These are phyloP conservation scores for Heliothis virescens DNA, from an alignment of 1,140 invertebrate species.

Conservation along the genomic window DNA sequence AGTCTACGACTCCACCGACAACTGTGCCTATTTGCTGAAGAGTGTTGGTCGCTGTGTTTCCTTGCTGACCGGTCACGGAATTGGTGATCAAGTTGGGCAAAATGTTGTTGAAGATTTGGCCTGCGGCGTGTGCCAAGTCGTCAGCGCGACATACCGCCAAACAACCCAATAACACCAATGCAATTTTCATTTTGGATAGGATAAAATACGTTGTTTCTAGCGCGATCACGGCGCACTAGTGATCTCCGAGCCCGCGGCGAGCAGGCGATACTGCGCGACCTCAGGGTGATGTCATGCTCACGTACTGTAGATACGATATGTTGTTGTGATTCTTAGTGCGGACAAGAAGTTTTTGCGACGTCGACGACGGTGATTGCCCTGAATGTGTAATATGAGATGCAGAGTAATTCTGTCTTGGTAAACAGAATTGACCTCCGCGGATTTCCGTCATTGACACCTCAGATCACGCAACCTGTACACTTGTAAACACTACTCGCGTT, in stretches of 20 bases:
- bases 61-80: conserved; percentile 71
- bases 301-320: conserved; percentile 66
- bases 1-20: conserved; percentile 80
- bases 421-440: conserved; percentile 70
- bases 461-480: neutral
- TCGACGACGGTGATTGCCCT: conserved; percentile 57
- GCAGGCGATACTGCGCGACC: conserved; percentile 75
- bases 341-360: conserved; percentile 69
- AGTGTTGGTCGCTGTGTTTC: conserved; percentile 75
- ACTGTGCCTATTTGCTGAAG: conserved; percentile 79
- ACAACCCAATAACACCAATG: conserved; percentile 65
- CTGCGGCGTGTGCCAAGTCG: conserved; percentile 76
- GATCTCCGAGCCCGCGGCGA: conserved; percentile 68
- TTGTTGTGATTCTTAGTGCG: conserved; percentile 76
- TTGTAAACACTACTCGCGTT: neutral
- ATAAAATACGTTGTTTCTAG: conserved; percentile 67
- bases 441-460: conserved; percentile 16
- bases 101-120: conserved; percentile 81
- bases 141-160: conserved; percentile 67
- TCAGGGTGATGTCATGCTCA: conserved; percentile 77
- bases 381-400: conserved; percentile 67
- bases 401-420: conserved; percentile 52
- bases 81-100: conserved; percentile 78
- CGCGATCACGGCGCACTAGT: conserved; percentile 78
- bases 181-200: conserved; percentile 69